These are phyloP conservation scores for Colostygia pectinataria DNA, from an alignment of 2,888 invertebrate species.

Conservation along the genomic window DNA sequence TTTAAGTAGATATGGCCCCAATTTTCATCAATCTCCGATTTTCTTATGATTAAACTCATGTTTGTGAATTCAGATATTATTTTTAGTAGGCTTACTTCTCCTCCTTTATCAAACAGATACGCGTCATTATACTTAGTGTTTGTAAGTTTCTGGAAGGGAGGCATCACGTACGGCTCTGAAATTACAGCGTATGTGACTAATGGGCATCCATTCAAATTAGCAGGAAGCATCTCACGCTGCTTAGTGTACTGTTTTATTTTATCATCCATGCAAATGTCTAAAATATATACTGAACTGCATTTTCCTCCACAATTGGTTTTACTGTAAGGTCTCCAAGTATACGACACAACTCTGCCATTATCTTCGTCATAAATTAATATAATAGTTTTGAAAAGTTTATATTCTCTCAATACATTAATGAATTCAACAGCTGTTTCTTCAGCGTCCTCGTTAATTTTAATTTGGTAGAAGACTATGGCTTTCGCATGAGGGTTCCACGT, in stretches of 20 bases:
- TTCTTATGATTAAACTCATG: conserved; percentile 67
- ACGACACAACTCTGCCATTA: conserved; percentile 62
- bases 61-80: conserved; percentile 74
- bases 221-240: conserved; percentile 66
- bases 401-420: conserved; percentile 65
- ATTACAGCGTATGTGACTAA: conserved; percentile 68
- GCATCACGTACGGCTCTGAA: conserved; percentile 77
- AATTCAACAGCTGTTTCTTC: conserved; percentile 59
- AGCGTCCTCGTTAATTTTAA: conserved; percentile 53
- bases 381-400: conserved; percentile 68
- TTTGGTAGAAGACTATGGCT: conserved; percentile 69
- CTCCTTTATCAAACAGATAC: conserved; percentile 66
- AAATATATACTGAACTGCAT: conserved; percentile 66
- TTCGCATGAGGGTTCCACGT: conserved; percentile 80
- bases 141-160: conserved; percentile 54
- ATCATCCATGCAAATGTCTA: conserved; percentile 66
- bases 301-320: conserved; percentile 67
- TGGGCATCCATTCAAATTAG: conserved; percentile 70
- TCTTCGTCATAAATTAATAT: conserved; percentile 63
- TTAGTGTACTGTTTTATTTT: conserved; percentile 51
- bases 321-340: conserved; percentile 74
- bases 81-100: conserved; percentile 74
- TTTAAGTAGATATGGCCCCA: conserved; percentile 65
- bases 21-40: conserved; percentile 64
- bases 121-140: conserved; percentile 56